phyloP scores from a whole-genome alignment of 2,888 invertebrate genomes.

The Cantharis rufa region DNA sequence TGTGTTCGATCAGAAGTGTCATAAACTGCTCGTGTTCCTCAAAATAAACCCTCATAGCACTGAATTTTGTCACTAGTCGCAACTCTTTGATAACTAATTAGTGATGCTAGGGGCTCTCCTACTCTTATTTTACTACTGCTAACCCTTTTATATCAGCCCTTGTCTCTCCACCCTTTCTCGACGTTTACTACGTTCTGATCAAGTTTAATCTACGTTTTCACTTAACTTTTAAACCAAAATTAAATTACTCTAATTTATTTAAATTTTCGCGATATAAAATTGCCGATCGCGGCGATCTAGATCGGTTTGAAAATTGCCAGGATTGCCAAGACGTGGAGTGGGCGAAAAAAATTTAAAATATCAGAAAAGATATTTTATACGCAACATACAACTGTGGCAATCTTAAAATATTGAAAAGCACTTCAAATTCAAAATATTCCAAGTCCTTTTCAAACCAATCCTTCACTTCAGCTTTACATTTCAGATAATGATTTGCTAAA shows the following conservation, averaged over 20 bases:
- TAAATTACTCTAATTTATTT: neutral
- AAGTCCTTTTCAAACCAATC: conserved; percentile 30
- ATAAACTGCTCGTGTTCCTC: conserved; percentile 47
- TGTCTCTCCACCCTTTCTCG: conserved; percentile 38
- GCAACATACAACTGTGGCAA: conserved; percentile 7
- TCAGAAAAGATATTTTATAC: neutral
- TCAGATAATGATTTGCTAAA: conserved; percentile 32
- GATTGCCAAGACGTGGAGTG: neutral
- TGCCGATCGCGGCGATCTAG: neutral
- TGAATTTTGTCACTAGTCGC: conserved; percentile 53
- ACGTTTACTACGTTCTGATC: conserved; percentile 32
- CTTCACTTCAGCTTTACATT: conserved; percentile 29
- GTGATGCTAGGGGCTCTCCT: conserved; percentile 57
- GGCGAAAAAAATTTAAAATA: neutral
- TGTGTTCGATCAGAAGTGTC: conserved; percentile 2
- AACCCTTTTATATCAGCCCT: conserved; percentile 53
- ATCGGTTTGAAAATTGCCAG: neutral
- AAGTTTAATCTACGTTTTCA: conserved; percentile 14
- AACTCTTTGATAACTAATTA: conserved; percentile 67
- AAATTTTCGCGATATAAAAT: neutral
- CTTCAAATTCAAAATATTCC: conserved; percentile 30
- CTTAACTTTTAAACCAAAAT: neutral
- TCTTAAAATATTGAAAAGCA: conserved; percentile 28
- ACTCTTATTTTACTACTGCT: conserved; percentile 56
- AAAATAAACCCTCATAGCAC: conserved; percentile 50